phyloP scores from a whole-genome alignment of 23 tunicate species.

The Phallusia fumigata region DNA sequence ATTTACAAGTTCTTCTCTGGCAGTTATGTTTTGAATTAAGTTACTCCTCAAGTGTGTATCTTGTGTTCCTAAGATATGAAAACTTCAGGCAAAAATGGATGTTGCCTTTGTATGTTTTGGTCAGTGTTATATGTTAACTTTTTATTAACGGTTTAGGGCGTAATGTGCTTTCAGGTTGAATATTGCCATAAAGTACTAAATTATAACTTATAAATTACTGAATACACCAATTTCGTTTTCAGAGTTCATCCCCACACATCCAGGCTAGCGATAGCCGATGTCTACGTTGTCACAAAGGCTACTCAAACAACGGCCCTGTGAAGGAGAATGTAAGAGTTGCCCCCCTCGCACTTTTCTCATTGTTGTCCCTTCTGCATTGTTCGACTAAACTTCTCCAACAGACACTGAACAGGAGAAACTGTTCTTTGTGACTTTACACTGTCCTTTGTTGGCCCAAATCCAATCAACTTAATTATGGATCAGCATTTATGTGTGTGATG shows the following conservation, averaged over 20 bases:
- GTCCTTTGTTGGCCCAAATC: neutral
- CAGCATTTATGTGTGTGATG: no score
- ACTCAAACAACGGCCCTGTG: neutral
- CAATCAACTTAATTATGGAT: neutral
- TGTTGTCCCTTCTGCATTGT: neutral
- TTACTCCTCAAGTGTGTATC: no score
- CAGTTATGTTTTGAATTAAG: no score
- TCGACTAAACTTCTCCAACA: neutral
- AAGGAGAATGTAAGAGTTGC: conserved; percentile 7
- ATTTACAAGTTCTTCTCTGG: no score
- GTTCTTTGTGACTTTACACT: neutral
- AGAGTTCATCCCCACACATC: neutral
- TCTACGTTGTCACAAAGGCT: conserved; percentile 19
- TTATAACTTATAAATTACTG: no score
- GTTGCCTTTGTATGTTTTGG: no score
- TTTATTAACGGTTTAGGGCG: no score
- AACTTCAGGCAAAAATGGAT: no score
- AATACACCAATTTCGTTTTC: neutral
- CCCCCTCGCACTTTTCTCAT: neutral
- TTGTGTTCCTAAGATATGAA: no score
- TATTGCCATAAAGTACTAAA: no score
- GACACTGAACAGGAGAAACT: neutral
- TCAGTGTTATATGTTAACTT: no score
- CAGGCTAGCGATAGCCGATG: neutral
- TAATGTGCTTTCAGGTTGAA: no score